Evolutionary conservation across 2,797 vertebrate genomes (phyloP), one percentile per base, ranked within the genome.

Genomic region (Artibeus jamaicensis): DNA sequence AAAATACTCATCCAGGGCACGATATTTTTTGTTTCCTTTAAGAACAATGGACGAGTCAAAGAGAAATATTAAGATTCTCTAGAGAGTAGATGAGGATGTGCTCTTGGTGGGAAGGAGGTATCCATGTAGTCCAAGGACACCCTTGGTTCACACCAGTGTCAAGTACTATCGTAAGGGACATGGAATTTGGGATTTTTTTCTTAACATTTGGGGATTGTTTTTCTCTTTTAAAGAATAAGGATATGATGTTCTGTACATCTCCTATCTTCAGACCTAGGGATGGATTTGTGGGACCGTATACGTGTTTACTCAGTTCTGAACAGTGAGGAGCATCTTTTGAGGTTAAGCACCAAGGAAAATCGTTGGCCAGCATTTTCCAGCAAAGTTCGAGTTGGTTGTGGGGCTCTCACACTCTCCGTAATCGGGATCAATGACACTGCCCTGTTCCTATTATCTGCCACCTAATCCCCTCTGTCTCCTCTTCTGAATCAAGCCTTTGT

Each of bases 261-360:
- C 24, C 22, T 73, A 22, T 81, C 42, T 57, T 46, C 34, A 84
- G 22, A 68, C 73, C 65, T 78, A 84, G 22, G 2, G 57, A 78
- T 59, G 6, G 4, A n/a, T 34, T 65, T 87, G 62, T 24, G 55
- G 12, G 79, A 24, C 1, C 32, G 34, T 16, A 6, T 11, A 74
- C 3, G 6, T 4, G 21, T n/a, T 42, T 74, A 24, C 21, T 73
- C 55, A 70, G 9, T 48, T 89, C 78, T 62, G 50, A 32, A 77
- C 22, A 59, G n/a, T 42, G 70, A 67, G 84, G 92, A 57, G 21
- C 44, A 82, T 55, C 29, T 57, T 93, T 76, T 89, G 39, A 65
- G 42, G 91, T 53, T 46, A 92, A 94, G 4, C 15, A 65, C 81
- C 68, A 46, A 70, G 29, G 86, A 57, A 93, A 79, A 67, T 2